A percentile compares a stretch with the other conserved stretches of the same genome.
phyloP scores from a whole-genome alignment of 2,113 vertebrate species.

The Pipra filicauda region DNA sequence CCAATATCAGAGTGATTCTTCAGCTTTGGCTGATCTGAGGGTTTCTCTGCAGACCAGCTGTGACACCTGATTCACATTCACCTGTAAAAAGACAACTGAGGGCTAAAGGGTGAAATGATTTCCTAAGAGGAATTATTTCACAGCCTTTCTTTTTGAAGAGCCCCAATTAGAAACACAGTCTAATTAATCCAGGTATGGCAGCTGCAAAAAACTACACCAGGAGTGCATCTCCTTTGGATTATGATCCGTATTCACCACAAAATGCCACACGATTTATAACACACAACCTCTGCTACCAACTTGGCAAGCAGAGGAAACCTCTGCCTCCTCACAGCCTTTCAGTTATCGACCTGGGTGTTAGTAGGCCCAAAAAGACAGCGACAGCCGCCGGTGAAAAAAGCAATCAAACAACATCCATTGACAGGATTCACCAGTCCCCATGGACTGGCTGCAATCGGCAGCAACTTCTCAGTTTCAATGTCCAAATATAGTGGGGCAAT shows the following conservation, averaged over 20 bases:
- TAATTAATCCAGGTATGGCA: background rate
- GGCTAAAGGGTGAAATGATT: background rate
- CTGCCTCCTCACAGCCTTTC: background rate
- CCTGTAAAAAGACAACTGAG: background rate
- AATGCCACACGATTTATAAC: background rate
- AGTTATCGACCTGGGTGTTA: background rate
- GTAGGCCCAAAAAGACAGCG: slow-evolving; percentile 21
- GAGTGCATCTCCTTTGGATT: background rate
- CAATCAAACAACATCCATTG: slow-evolving; percentile 23
- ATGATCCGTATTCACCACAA: background rate
- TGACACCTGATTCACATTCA: background rate
- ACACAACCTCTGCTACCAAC: background rate
- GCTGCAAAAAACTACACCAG: background rate
- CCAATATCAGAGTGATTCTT: background rate
- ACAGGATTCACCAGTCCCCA: slow-evolving; percentile 1
- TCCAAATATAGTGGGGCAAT: slow-evolving; percentile 25
- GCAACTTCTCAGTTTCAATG: slow-evolving; percentile 15
- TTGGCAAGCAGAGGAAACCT: background rate
- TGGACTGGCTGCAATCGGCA: background rate
- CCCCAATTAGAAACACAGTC: background rate
- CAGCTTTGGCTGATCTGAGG: background rate
- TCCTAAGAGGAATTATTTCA: background rate
- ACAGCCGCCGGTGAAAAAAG: slow-evolving; percentile 19
- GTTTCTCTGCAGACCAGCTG: background rate
- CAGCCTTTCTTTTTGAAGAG: background rate